Evolutionary conservation across 2,888 invertebrate species (phyloP).

Genomic region (Ophion slaviceki): DNA sequence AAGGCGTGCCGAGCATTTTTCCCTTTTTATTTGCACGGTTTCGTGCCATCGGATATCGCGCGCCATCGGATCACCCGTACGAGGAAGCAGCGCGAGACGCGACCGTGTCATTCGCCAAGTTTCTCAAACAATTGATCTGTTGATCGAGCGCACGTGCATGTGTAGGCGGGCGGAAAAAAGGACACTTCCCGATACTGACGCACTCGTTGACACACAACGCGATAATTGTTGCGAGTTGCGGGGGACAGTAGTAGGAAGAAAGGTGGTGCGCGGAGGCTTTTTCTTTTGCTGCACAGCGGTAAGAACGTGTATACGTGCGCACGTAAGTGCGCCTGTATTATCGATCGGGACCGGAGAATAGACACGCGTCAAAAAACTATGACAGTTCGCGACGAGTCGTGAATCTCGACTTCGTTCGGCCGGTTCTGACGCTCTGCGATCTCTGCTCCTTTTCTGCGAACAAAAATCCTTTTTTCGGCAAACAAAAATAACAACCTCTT

Average conservation of each 20-base stretch:
- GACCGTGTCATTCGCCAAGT: neutral
- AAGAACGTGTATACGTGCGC: neutral
- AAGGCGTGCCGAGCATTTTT: neutral
- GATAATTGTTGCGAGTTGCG: neutral
- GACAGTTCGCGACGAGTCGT: conserved; percentile 24
- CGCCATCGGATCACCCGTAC: neutral
- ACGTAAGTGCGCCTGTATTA: conserved; percentile 48
- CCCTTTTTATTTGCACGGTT: neutral
- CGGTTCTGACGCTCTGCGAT: conserved; percentile 35
- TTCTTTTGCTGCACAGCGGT: neutral
- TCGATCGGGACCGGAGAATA: conserved; percentile 49
- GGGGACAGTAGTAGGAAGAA: neutral
- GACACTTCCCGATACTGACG: neutral
- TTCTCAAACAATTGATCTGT: neutral
- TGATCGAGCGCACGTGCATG: neutral
- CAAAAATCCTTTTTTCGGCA: neutral
- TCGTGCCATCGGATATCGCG: neutral
- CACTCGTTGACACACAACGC: neutral
- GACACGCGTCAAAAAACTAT: conserved; percentile 54
- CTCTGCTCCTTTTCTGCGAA: neutral
- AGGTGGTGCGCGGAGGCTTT: neutral
- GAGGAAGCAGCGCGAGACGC: neutral
- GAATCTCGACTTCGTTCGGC: conserved; percentile 36
- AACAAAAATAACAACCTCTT: neutral
- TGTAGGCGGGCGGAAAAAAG: neutral